Evolutionary conservation across 2,888 invertebrate genomes (phyloP), one percentile per base, ranked within the genome.

Genomic region (Pinctada fucata): DNA sequence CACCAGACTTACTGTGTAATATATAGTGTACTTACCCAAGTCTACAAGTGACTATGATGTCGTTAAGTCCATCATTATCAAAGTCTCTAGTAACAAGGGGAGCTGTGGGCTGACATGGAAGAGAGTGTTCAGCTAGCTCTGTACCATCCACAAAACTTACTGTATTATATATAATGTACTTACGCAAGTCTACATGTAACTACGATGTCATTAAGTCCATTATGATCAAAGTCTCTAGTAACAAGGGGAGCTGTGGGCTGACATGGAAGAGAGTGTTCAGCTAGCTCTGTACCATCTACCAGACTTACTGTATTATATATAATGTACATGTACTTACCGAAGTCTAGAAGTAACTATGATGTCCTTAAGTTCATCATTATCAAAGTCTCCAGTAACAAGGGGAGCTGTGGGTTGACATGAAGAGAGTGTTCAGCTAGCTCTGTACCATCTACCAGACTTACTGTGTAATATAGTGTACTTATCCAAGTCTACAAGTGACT

Each of bases 291-390:
- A 31, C 31, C 31, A 31, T 31, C 31, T 31, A 31, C 31, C 31
- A 31, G 31, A 31, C 31, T 31, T 31, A 31, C 31, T 31, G 0
- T 31, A 1, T 1, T 1, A 31, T 31, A 31, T 31, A 1, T 31
- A 31, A 31, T 31, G 31, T n/a, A n/a, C n/a, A 31, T 31, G 31
- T 45, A 77, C 87, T 79, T 81, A 91, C 91, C 90, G 90, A 75
- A 86, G 83, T 79, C 89, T 89, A 82, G 91, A 91, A 3, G 88
- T 88, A 47, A 91, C 83, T 52, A 91, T 88, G 51, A 91, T 79
- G 80, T 91, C 91, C 77, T 88, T 90, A 75, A 87, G 82, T 3
- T 91, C 91, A 84, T 91, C 91, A 70, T 90, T 89, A 81, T 90
- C 88, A 80, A 91, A 91, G 82, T 91, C 91, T 1, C 89, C 91